Percentiles rank a stretch among this genome's conserved stretches.
Evolutionary conservation across 2,797 vertebrate genomes (phyloP).

Genomic region (Kryptopterus vitreolus): DNA sequence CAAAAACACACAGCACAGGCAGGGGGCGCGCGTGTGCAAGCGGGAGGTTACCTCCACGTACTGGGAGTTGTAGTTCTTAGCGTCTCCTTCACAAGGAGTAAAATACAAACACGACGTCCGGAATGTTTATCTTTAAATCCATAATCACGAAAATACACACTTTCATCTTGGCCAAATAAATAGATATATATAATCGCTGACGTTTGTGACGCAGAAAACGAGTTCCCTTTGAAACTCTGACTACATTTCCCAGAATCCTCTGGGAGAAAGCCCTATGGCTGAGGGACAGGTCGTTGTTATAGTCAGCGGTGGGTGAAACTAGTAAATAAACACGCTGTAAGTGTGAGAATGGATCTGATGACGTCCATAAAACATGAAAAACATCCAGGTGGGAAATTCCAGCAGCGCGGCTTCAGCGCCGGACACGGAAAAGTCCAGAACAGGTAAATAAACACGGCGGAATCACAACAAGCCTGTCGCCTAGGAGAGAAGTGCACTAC

Average conservation of each 20-base stretch:
- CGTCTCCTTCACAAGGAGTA: neutral
- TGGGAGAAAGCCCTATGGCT: neutral
- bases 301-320: slow-evolving; percentile 77
- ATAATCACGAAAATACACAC: neutral
- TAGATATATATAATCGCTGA: too few relatives aligned
- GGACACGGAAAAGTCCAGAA: slow-evolving; percentile 68
- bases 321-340: slow-evolving; percentile 32
- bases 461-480: slow-evolving; percentile 13
- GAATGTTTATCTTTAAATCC: too few relatives aligned
- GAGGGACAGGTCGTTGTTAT: slow-evolving; percentile 64
- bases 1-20: too few relatives aligned
- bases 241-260: slow-evolving; percentile 62
- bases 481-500: neutral
- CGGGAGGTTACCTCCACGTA: neutral
- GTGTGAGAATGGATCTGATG: slow-evolving; percentile 66
- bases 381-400: slow-evolving; percentile 65
- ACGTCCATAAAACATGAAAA: slow-evolving; percentile 70
- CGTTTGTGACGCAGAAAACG: neutral
- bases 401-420: slow-evolving; percentile 58
- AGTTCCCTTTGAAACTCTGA: slow-evolving; percentile 6
- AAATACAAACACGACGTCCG: neutral
- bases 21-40: slow-evolving; percentile 49
- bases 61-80: slow-evolving; percentile 72
- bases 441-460: slow-evolving; percentile 65
- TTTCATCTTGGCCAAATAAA: neutral